These are phyloP conservation scores for Siphlonurus alternatus DNA, from an alignment of 2,888 invertebrate species.

Conservation along the genomic window DNA sequence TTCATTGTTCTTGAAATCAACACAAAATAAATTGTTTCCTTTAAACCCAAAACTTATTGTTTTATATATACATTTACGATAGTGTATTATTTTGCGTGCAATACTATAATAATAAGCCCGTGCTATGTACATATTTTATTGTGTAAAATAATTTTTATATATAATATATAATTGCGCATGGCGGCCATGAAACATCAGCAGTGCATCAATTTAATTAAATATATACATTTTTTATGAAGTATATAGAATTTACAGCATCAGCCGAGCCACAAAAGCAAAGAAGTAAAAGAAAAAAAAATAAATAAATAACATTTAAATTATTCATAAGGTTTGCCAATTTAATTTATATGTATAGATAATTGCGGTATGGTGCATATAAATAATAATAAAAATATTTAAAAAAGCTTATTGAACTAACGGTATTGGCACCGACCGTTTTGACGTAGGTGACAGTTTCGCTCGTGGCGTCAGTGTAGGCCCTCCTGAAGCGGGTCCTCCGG, in stretches of 20 bases:
- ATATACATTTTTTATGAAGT: neutral
- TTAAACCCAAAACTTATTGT: too few relatives aligned
- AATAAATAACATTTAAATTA: neutral
- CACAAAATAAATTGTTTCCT: too few relatives aligned
- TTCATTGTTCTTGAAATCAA: too few relatives aligned
- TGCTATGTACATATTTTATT: neutral
- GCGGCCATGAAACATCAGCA: neutral
- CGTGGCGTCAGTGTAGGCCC: conserved; percentile 80
- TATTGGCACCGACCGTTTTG: conserved; percentile 52
- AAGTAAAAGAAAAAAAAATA: neutral
- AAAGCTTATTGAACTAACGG: neutral
- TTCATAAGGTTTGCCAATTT: neutral
- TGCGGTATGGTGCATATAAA: neutral
- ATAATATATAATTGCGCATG: neutral
- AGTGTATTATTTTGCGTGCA: too few relatives aligned
- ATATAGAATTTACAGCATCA: too few relatives aligned
- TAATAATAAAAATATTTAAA: neutral
- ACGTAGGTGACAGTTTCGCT: conserved; percentile 76
- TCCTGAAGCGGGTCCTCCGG: conserved; percentile 66
- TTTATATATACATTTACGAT: too few relatives aligned
- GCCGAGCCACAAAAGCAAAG: neutral
- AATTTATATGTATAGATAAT: neutral
- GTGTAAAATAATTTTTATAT: neutral
- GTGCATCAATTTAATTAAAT: neutral
- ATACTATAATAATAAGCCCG: neutral